phyloP scores from a whole-genome alignment of 2,888 invertebrate species.

The Apodemia zela region DNA sequence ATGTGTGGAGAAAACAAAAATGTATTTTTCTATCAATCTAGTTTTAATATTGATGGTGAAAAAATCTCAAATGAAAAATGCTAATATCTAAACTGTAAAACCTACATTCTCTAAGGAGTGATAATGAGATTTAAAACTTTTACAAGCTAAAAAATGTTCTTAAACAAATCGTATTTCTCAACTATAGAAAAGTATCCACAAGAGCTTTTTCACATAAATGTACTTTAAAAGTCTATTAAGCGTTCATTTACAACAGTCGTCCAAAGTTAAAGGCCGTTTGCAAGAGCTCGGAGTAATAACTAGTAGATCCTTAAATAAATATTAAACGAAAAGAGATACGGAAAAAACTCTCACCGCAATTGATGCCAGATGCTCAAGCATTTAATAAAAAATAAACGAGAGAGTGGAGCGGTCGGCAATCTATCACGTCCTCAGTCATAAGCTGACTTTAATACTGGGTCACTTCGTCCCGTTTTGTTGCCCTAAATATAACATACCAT shows the following conservation, averaged over 20 bases:
- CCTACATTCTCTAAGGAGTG: no score
- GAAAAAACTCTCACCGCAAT: slow-evolving; percentile 67
- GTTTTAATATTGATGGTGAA: no score
- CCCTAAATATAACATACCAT: slow-evolving; percentile 70
- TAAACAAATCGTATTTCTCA: no score
- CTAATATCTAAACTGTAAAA: no score
- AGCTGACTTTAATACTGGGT: slow-evolving; percentile 78
- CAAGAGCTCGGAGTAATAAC: slow-evolving; percentile 8
- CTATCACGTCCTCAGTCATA: slow-evolving; percentile 75
- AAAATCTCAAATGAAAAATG: no score
- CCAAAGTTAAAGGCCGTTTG: not conserved
- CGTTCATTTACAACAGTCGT: slow-evolving; percentile 11
- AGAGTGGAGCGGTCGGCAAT: slow-evolving; percentile 55
- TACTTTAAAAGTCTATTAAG: slow-evolving; percentile 3
- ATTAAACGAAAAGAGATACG: slow-evolving; percentile 23
- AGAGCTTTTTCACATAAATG: no score
- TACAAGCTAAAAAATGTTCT: no score
- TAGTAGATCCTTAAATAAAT: slow-evolving; percentile 14
- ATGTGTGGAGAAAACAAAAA: no score
- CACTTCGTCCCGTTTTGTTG: slow-evolving; percentile 76
- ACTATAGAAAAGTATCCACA: no score
- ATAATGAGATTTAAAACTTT: no score
- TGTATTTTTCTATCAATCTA: no score
- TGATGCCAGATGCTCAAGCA: slow-evolving; percentile 64
- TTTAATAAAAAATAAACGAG: slow-evolving; percentile 73